Evolutionary conservation across 2,888 invertebrate genomes (phyloP), one percentile per base, ranked within the genome.

Genomic region (Dryobota labecula): DNA sequence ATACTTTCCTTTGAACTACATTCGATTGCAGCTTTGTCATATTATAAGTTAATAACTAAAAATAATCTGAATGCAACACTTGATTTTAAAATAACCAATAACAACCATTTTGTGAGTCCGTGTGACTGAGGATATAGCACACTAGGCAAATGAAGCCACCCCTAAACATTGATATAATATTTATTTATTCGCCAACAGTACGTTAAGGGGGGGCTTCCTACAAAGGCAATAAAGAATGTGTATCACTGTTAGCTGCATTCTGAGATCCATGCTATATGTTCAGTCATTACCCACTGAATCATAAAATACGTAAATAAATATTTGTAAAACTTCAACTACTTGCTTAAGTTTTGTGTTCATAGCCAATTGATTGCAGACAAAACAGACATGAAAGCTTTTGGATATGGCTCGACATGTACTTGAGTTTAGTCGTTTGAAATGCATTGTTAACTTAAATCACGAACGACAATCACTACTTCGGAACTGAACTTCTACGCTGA

Each of bases 211-310:
- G 78, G 84, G 77, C 89, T 88, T 85, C 85, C 81, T 83, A 86
- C 82, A 82, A 87, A 76, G 91, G 90, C 90, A 90, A 85, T 90
- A 87, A 87, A 87, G 84, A 87, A 89, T 87, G 85, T 90, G 86
- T 90, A 91, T 91, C 87, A 92, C 87, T 91, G 87, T 90, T 88
- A 94, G 95, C 95, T 95, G 95, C 95, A 94, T 94, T 95, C 94
- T 96, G 96, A 96, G 96, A 96, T 96, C 96, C 93, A 94, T 94
- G 94, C 95, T 93, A 93, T 94, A 94, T 92, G 93, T 92, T 93
- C 95, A 94, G 95, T 93, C 93, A 92, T 90, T 91, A 94, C 93
- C 89, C 92, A 94, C 94, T 92, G 93, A 94, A 93, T 92, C 90
- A 92, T 92, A 92, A 91, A 76, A 93, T 92, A 93, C 88, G 92